Percentiles rank a stretch among this genome's conserved stretches.
phyloP scores from a whole-genome alignment of 2,797 vertebrate genomes.

The Cygnus olor region DNA sequence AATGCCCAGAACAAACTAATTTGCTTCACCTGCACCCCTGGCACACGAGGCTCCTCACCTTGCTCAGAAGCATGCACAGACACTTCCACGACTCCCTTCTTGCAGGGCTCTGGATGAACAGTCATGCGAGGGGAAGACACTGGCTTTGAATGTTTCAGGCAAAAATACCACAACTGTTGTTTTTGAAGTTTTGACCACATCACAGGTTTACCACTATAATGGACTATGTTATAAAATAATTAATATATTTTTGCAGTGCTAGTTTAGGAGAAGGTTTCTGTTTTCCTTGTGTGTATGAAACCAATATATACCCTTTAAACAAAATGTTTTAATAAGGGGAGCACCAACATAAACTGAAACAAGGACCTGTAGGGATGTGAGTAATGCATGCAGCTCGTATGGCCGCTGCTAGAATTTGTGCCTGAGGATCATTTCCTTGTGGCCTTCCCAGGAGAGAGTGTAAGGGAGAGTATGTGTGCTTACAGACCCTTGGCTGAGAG shows the following conservation, averaged over 20 bases:
- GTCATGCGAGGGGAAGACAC: neutral
- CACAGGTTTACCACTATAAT: neutral
- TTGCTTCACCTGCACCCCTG: neutral
- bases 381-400: neutral
- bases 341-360: neutral
- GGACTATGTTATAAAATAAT: neutral
- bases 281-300: neutral
- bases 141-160: neutral
- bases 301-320: neutral
- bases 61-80: fast-evolving
- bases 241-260: neutral
- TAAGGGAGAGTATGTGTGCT: neutral
- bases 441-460: neutral
- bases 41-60: fast-evolving
- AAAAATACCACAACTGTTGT: neutral
- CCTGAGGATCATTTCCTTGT: neutral
- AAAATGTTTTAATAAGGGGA: neutral
- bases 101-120: neutral
- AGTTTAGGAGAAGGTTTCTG: neutral
- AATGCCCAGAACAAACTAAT: neutral
- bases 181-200: neutral
- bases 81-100: neutral
- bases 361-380: neutral
- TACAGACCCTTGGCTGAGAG: neutral
- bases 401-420: neutral